Evolutionary conservation across 1,140 invertebrate genomes (phyloP).

Genomic region (Ephestia elutella): DNA sequence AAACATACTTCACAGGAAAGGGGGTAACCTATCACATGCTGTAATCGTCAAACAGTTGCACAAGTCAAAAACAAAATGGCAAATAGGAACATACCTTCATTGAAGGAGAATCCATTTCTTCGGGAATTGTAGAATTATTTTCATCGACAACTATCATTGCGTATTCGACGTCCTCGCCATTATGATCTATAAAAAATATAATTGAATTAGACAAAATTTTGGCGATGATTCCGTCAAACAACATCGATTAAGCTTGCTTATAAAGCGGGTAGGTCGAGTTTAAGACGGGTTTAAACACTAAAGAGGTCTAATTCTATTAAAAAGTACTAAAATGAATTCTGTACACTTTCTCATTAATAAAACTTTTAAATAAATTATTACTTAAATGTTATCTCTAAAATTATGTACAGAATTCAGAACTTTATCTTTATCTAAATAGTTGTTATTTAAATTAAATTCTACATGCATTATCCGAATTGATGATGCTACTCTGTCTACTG

Average conservation of each 20-base stretch:
- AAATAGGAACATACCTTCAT: slow-evolving; percentile 82
- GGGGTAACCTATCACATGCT: slow-evolving; percentile 5
- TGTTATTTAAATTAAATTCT: neutral
- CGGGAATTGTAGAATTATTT: slow-evolving; percentile 85
- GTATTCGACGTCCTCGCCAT: slow-evolving; percentile 87
- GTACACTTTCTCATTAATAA: neutral
- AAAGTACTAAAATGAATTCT: neutral
- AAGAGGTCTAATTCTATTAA: neutral
- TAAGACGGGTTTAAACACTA: neutral
- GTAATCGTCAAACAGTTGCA: neutral
- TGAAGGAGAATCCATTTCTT: slow-evolving; percentile 86
- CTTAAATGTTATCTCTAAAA: neutral
- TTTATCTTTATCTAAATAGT: neutral
- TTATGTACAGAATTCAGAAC: neutral
- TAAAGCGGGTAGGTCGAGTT: slow-evolving; percentile 28
- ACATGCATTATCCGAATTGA: slow-evolving; percentile 3
- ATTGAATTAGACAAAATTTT: slow-evolving; percentile 16
- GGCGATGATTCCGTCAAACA: slow-evolving; percentile 14
- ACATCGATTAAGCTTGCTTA: slow-evolving; percentile 46
- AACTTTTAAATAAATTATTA: neutral
- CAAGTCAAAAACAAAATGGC: neutral
- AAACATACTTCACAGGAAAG: neutral
- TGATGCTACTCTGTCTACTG: neutral
- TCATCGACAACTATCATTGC: slow-evolving; percentile 93
- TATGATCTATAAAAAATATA: slow-evolving; percentile 50